phyloP scores from a whole-genome alignment of 2,888 invertebrate species.

The Pachliopta kotzebuea region DNA sequence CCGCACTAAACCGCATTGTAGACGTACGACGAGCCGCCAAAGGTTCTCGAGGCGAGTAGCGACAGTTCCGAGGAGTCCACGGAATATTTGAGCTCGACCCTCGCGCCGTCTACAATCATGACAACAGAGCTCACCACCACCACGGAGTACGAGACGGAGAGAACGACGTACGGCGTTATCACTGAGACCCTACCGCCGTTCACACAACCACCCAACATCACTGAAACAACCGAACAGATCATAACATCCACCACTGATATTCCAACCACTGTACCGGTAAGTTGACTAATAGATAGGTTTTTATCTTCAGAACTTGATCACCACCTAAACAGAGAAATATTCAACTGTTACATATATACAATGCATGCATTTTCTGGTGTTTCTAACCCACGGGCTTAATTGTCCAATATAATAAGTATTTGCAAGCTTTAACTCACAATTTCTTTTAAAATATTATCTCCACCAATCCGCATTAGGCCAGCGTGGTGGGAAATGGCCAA shows the following conservation, averaged over 20 bases:
- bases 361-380: no score
- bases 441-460: no score
- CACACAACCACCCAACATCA: conserved; percentile 21
- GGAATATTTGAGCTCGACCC: conserved; percentile 3
- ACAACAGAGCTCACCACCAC: background rate
- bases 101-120: background rate
- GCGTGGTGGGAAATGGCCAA: no score
- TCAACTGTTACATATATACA: no score
- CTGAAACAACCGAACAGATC: conserved; percentile 20
- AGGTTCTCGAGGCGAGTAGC: conserved; percentile 21
- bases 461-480: no score
- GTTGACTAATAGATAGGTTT: conserved; percentile 1
- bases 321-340: no score
- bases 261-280: conserved; percentile 28
- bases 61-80: conserved; percentile 37
- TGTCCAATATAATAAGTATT: no score
- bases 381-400: no score
- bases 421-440: no score
- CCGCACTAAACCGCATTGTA: conserved; percentile 33
- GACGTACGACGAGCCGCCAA: conserved; percentile 12
- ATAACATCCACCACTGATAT: conserved; percentile 28
- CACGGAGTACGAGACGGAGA: background rate
- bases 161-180: conserved; percentile 23
- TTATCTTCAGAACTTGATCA: no score
- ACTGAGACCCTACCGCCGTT: conserved; percentile 8